Conservation (phyloP, 2,113 vertebrate genomes). For the Mesoclemmys tuberculata region DNA sequence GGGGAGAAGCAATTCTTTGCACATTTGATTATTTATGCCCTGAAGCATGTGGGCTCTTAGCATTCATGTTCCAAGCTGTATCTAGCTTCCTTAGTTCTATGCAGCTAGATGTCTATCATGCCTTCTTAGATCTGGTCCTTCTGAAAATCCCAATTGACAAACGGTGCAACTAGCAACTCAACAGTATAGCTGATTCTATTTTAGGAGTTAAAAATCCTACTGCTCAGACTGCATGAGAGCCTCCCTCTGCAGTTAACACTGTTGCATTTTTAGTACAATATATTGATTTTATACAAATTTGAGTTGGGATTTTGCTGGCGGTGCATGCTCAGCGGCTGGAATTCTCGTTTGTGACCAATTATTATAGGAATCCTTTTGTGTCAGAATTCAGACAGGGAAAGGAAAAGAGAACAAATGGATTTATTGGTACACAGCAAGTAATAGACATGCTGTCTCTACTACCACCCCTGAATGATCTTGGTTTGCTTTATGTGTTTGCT, state of each 20-base stretch:
- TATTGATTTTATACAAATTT: conserved; percentile 67
- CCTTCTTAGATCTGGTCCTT: not conserved
- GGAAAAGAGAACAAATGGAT: not conserved
- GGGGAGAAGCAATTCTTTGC: not conserved
- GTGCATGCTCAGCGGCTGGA: not conserved
- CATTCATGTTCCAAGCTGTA: too few species aligned
- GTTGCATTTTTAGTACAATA: not conserved
- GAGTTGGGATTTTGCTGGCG: conserved; percentile 58
- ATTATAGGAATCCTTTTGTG: not conserved
- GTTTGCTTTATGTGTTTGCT: not conserved
- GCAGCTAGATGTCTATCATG: not conserved
- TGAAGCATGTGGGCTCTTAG: not conserved
- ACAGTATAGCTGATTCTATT: not conserved
- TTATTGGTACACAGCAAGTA: not conserved
- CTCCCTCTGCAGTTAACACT: not conserved
- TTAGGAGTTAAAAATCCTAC: not conserved
- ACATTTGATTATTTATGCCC: not conserved
- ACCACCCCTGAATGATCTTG: not conserved
- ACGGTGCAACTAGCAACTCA: too few species aligned
- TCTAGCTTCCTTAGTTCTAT: not conserved
- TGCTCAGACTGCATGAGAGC: not conserved
- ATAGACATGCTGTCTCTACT: not conserved
- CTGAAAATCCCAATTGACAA: not conserved
- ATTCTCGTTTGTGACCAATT: not conserved
- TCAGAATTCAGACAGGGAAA: not conserved